phyloP scores from a whole-genome alignment of 2,888 invertebrate species.

The Drosophila cognata region DNA sequence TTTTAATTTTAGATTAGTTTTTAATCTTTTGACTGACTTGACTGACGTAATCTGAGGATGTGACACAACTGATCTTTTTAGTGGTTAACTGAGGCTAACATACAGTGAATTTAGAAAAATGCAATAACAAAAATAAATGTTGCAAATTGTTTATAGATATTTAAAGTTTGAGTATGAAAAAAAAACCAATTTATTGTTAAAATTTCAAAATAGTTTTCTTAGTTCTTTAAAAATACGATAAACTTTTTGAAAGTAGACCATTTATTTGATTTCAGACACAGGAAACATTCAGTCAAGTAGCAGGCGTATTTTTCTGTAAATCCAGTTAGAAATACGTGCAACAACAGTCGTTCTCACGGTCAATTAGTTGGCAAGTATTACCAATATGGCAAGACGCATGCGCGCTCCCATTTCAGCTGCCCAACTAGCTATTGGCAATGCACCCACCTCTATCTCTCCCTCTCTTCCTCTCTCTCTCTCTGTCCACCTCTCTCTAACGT shows the following conservation, averaged over 20 bases:
- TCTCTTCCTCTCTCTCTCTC: not conserved
- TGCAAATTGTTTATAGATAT: not conserved
- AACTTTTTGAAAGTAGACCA: no score
- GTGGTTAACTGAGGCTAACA: not conserved
- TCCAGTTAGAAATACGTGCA: constrained; percentile 13
- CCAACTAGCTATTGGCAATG: constrained; percentile 46
- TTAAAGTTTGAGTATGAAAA: not conserved
- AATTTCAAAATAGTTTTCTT: not conserved
- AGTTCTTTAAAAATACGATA: not conserved
- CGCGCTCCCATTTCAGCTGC: constrained; percentile 35
- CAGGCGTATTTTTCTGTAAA: constrained; percentile 1
- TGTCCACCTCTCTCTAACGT: constrained; percentile 1
- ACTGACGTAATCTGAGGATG: not conserved
- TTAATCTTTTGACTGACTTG: not conserved
- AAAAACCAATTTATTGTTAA: no score
- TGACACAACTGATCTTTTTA: not conserved
- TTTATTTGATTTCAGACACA: not conserved
- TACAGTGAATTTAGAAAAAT: not conserved
- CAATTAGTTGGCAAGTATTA: constrained; percentile 52
- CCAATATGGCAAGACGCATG: constrained; percentile 50
- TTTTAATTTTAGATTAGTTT: not conserved
- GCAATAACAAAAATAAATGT: not conserved
- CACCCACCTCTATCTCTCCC: constrained; percentile 9
- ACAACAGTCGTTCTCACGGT: constrained; percentile 44
- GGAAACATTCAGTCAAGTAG: not conserved